A percentile compares a stretch with the other conserved stretches of the same genome.
Conservation (phyloP, 1,140 invertebrate species). For the Maconellicoccus hirsutus region DNA sequence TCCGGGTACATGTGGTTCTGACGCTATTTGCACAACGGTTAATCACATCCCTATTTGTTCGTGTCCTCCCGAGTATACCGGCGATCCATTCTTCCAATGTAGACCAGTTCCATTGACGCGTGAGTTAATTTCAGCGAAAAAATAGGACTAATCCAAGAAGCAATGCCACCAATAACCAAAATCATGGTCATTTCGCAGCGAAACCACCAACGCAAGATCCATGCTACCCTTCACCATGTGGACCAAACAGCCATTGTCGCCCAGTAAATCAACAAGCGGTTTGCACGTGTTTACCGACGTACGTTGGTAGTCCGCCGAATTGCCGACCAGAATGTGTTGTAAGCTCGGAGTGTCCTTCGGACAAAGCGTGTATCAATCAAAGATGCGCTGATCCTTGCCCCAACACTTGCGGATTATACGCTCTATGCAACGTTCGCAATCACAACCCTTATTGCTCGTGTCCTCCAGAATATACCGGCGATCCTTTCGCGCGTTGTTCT, state of each 20-base stretch:
- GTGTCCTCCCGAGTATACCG: constrained; percentile 41
- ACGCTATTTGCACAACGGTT: constrained; percentile 41
- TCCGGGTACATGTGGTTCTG: constrained; percentile 41
- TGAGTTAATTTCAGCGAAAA: constrained; percentile 32
- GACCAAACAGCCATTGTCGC: constrained; percentile 52
- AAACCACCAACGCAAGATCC: constrained; percentile 34
- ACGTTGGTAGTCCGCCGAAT: constrained; percentile 41
- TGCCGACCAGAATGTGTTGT: constrained; percentile 44
- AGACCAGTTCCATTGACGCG: constrained; percentile 33
- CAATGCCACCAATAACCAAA: no score
- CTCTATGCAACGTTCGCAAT: constrained; percentile 44
- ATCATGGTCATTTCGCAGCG: constrained; percentile 19
- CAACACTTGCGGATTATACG: constrained; percentile 47
- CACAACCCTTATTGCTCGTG: constrained; percentile 48
- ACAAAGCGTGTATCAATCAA: constrained; percentile 43
- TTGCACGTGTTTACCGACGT: constrained; percentile 46
- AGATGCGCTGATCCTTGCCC: constrained; percentile 49
- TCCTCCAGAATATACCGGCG: constrained; percentile 41
- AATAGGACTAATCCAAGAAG: no score
- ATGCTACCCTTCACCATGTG: constrained; percentile 58
- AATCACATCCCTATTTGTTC: constrained; percentile 42
- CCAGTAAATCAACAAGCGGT: constrained; percentile 39
- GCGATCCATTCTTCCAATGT: constrained; percentile 46
- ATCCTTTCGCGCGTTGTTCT: constrained; percentile 44
- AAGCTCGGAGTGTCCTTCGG: constrained; percentile 45